phyloP scores from a whole-genome alignment of 2,888 invertebrate species.

The Hydropsyche betteni region DNA sequence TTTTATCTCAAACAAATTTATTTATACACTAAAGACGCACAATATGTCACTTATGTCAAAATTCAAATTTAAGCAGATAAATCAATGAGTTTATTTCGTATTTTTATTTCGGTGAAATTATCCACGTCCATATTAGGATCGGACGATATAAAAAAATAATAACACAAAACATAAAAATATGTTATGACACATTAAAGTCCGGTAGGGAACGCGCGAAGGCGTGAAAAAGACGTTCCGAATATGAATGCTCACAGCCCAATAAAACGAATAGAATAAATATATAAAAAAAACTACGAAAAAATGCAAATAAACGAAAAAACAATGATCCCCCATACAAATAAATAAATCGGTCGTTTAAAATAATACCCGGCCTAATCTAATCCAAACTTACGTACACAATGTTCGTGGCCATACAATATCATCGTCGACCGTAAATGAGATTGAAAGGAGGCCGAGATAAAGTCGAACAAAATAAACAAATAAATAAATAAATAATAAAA shows the following conservation, averaged over 20 bases:
- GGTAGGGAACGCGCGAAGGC: not conserved
- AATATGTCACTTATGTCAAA: too few relatives aligned
- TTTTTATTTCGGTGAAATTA: too few relatives aligned
- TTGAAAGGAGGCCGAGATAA: not conserved
- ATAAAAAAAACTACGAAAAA: not conserved
- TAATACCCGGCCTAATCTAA: slow-evolving; percentile 25
- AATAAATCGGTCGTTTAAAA: slow-evolving; percentile 27
- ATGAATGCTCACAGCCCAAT: too few relatives aligned
- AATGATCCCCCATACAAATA: not conserved
- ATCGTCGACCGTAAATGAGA: slow-evolving; percentile 2
- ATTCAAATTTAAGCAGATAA: too few relatives aligned
- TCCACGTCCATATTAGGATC: too few relatives aligned
- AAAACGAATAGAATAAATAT: not conserved
- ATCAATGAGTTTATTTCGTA: too few relatives aligned
- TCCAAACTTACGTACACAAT: slow-evolving; percentile 22
- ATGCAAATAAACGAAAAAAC: too few relatives aligned
- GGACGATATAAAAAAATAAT: too few relatives aligned
- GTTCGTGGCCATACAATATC: slow-evolving; percentile 5
- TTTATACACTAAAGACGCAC: too few relatives aligned
- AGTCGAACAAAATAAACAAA: slow-evolving; percentile 6
- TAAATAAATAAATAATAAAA: slow-evolving; percentile 16
- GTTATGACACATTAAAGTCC: slow-evolving; percentile 21
- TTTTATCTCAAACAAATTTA: too few relatives aligned
- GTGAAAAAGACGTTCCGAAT: slow-evolving; percentile 4
- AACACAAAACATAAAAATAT: slow-evolving; percentile 6